These are phyloP conservation scores for Cryptoleucopteryx plumbea DNA, from an alignment of 2,113 vertebrate species.

Conservation along the genomic window DNA sequence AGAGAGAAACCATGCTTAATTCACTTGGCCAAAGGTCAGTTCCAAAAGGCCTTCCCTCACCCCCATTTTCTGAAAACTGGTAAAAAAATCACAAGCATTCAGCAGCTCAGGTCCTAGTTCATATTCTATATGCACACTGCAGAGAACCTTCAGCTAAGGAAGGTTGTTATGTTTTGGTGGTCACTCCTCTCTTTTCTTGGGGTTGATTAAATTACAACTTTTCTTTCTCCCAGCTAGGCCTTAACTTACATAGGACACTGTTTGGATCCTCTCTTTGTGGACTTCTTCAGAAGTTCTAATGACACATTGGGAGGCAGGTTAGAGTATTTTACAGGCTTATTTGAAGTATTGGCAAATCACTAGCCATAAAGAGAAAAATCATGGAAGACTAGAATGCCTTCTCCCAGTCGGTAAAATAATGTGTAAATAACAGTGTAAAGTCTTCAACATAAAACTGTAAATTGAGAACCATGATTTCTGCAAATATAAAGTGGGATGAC, in stretches of 20 bases:
- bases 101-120: not conserved
- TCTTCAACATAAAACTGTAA: not conserved
- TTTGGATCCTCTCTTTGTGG: not conserved
- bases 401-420: not conserved
- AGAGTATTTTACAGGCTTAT: not conserved
- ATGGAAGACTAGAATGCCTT: not conserved
- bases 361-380: not conserved
- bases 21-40: not conserved
- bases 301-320: not conserved
- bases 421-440: not conserved
- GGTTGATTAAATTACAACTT: not conserved
- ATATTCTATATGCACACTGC: not conserved
- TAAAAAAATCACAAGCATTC: not conserved
- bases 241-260: not conserved
- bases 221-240: not conserved
- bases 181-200: not conserved
- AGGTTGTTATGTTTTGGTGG: not conserved
- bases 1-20: not conserved
- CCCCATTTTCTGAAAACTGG: not conserved
- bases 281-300: not conserved
- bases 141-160: not conserved
- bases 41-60: not conserved
- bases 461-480: not conserved
- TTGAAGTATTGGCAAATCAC: not conserved
- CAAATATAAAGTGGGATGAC: not conserved